phyloP scores from a whole-genome alignment of 2,113 vertebrate species.

The Tachysurus vachellii region DNA sequence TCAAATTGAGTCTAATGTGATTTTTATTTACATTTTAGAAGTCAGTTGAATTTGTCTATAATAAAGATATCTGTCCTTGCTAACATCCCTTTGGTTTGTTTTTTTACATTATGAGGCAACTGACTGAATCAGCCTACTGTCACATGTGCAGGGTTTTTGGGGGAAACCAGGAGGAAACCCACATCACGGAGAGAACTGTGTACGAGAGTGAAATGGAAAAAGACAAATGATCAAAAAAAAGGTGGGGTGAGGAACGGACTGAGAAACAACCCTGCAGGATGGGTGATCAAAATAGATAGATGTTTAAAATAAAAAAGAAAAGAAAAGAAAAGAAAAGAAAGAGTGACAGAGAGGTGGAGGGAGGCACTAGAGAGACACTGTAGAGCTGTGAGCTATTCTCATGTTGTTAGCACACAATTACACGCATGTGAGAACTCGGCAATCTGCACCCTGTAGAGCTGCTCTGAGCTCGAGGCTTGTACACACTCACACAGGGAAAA shows the following conservation, averaged over 20 bases:
- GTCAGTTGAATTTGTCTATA: not conserved
- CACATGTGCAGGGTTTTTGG: not conserved
- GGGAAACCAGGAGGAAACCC: not conserved
- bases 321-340: not conserved
- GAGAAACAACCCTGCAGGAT: conserved; percentile 6
- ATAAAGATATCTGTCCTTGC: not conserved
- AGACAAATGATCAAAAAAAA: not conserved
- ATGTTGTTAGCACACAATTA: conserved; percentile 47
- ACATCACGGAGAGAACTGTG: not conserved
- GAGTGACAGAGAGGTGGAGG: no score
- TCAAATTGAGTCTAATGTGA: not conserved
- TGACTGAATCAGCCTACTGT: not conserved
- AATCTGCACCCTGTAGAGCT: conserved; percentile 37
- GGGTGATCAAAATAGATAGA: not conserved
- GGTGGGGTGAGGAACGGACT: not conserved
- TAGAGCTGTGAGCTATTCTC: conserved; percentile 22
- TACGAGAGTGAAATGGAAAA: not conserved
- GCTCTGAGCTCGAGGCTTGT: conserved; percentile 13
- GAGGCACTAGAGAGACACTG: not conserved
- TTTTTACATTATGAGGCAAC: not conserved
- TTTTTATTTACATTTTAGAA: not conserved
- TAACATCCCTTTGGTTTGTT: not conserved
- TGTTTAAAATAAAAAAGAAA: not conserved
- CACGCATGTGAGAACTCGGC: conserved; percentile 34
- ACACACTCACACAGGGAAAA: conserved; percentile 11